Evolutionary conservation across 2,888 invertebrate species (phyloP), one percentile per base, ranked within the genome.

Genomic region (Lochmaea crataegi): DNA sequence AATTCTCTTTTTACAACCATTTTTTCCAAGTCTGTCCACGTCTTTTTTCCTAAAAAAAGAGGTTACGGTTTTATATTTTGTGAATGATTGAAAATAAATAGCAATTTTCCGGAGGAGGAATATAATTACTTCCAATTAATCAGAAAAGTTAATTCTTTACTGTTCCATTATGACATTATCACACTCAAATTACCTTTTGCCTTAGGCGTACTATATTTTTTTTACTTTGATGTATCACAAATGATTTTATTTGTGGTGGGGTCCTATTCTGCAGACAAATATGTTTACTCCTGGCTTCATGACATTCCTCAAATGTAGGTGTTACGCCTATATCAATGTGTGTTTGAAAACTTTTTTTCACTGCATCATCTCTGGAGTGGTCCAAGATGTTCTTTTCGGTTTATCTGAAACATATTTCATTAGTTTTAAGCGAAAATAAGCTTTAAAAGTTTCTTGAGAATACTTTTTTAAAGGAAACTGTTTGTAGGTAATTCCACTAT

Each of bases 231-330:
- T 68, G 26, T 48, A 61, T 61, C 16, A 68, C 60, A 61, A 68
- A 68, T 18, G 60, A 61, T 51, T 65, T 65, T 16, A 65, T 65
- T 65, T 65, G 65, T 65, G 51, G 65, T 18, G 26, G 65, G 16
- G 68, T 68, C 48, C 68, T 68, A 16, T n/a, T 38, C 51, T 61
- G 61, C 26, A 51, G 38, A 38, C 60, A 26, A 38, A 10, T 16
- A 38, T 68, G 22, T 38, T 68, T 18, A 41, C 57, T 45, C 57
- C 38, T 32, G 26, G 57, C n/a, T 41, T 57, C 16, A n/a, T 22
- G 45, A 58, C 68, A 68, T 51, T 68, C 60, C 48, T 18, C 45
- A 68, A 48, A 68, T 18, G 61, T 68, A 42, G 68, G 68, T 32
- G 45, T 16, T 48, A 68, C 51, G 22, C 53, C 63, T 16, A 22